phyloP scores from a whole-genome alignment of 1,140 invertebrate species.

The Neodiprion fabricii region DNA sequence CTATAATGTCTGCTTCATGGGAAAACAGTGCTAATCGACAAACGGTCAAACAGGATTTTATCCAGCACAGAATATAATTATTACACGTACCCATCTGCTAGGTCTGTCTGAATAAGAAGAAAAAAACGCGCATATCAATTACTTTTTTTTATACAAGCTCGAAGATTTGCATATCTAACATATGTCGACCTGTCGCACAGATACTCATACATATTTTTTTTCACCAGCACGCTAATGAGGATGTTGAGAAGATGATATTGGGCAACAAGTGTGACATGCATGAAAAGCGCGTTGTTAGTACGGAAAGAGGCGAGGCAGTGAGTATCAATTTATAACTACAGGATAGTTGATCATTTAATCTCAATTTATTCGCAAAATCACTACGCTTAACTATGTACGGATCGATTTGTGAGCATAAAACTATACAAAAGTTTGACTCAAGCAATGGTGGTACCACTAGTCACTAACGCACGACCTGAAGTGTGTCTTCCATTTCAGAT shows the following conservation, averaged over 20 bases:
- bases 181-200: neutral
- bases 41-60: too few species aligned
- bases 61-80: too few species aligned
- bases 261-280: constrained; percentile 99
- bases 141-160: constrained; percentile 14
- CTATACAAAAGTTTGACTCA: too few species aligned
- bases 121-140: constrained; percentile 11
- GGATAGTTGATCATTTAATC: neutral
- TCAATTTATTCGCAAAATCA: neutral
- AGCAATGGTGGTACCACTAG: too few species aligned
- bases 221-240: constrained; percentile 95
- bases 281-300: constrained; percentile 92
- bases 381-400: too few species aligned
- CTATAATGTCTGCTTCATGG: neutral
- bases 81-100: too few species aligned
- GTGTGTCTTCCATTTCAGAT: too few species aligned
- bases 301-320: constrained; percentile 87
- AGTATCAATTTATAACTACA: constrained; percentile 41
- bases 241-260: constrained; percentile 99
- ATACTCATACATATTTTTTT: constrained; percentile 27
- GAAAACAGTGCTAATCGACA: neutral
- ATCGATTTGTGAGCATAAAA: too few species aligned
- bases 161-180: constrained; percentile 10
- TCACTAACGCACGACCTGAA: too few species aligned
- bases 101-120: neutral